Evolutionary conservation across 2,113 vertebrate genomes (phyloP).

Genomic region (Paralichthys olivaceus): DNA sequence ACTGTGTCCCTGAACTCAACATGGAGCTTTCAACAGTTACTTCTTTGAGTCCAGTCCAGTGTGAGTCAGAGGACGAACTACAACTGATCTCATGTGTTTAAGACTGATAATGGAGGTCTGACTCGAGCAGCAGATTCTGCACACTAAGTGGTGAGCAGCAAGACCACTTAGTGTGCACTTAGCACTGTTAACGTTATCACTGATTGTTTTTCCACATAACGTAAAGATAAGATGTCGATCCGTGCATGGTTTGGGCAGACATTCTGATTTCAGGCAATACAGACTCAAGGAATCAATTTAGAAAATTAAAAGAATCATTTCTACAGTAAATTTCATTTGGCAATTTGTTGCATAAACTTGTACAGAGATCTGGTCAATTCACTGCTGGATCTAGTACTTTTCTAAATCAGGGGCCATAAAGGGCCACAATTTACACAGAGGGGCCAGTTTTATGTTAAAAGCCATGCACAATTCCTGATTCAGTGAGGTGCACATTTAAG

Average conservation of each 20-base stretch:
- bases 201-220: conserved; percentile 51
- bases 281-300: background rate
- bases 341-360: background rate
- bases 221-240: conserved; percentile 32
- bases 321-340: background rate
- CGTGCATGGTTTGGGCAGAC: conserved; percentile 3
- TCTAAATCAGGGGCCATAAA: no score
- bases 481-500: no score
- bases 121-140: conserved; percentile 34
- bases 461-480: no score
- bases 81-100: background rate
- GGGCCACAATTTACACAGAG: no score
- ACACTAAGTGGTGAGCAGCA: conserved; percentile 26
- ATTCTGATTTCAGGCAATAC: background rate
- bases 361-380: no score
- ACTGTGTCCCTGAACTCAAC: no score
- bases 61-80: background rate
- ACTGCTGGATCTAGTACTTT: no score
- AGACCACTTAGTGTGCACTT: conserved; percentile 40
- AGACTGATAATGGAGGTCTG: conserved; percentile 42
- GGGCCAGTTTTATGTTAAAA: no score
- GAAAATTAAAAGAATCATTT: background rate
- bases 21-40: background rate
- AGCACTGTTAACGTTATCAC: conserved; percentile 37
- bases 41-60: background rate